These are phyloP conservation scores for Medauroidea extradentata DNA, from an alignment of 1,140 invertebrate genomes.

Conservation along the genomic window DNA sequence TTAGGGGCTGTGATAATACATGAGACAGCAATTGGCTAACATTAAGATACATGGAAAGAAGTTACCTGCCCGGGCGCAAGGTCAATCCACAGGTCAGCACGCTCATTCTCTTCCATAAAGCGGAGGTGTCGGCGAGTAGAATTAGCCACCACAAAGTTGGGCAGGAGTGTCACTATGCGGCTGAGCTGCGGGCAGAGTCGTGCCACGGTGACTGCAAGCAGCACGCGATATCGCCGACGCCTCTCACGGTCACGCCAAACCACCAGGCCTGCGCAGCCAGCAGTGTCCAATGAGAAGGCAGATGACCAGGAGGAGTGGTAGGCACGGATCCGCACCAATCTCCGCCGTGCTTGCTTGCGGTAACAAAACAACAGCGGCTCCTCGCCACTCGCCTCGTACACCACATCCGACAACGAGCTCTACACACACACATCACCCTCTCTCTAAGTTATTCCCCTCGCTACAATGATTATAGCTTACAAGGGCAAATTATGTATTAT, in stretches of 20 bases:
- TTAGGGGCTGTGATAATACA: too few relatives aligned
- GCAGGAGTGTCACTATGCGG: conserved; percentile 78
- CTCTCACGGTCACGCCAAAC: conserved; percentile 64
- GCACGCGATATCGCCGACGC: conserved; percentile 57
- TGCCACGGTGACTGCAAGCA: conserved; percentile 55
- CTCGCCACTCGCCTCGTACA: conserved; percentile 60
- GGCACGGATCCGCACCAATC: conserved; percentile 57
- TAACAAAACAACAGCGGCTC: conserved; percentile 66
- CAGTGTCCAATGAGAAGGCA: conserved; percentile 64
- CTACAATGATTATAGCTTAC: too few relatives aligned
- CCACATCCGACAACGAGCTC: conserved; percentile 61
- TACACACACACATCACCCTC: too few relatives aligned
- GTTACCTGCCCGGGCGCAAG: conserved; percentile 58
- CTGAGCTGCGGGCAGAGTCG: conserved; percentile 67
- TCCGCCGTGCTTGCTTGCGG: conserved; percentile 55
- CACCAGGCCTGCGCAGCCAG: conserved; percentile 65
- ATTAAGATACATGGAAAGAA: too few relatives aligned
- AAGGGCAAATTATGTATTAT: too few relatives aligned
- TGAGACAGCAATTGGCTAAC: too few relatives aligned
- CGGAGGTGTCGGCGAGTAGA: conserved; percentile 62
- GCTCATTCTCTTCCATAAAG: conserved; percentile 82
- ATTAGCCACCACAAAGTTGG: conserved; percentile 80
- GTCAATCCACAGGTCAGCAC: conserved; percentile 79
- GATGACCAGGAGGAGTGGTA: conserved; percentile 70
- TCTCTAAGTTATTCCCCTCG: too few relatives aligned